These are phyloP conservation scores for Sterrhoptilus dennistouni DNA, from an alignment of 2,113 vertebrate genomes.

Conservation along the genomic window DNA sequence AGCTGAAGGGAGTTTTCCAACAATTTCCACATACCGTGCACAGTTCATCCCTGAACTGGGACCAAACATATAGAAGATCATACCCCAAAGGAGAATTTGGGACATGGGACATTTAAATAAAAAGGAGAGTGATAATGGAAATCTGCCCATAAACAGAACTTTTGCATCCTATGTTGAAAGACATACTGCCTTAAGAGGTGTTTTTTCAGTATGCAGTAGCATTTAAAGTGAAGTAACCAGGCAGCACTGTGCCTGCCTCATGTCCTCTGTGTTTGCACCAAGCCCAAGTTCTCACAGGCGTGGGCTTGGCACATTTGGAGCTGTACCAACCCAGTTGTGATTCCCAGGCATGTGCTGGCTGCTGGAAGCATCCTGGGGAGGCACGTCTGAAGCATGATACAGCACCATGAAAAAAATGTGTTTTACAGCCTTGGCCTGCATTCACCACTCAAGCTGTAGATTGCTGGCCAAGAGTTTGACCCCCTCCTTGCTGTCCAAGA, in stretches of 20 bases:
- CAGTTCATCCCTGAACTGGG: not conserved
- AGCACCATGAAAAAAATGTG: not conserved
- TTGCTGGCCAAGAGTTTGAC: not conserved
- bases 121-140: not conserved
- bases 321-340: not conserved
- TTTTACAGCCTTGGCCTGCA: not conserved
- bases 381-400: fast-evolving
- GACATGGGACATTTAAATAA: not conserved
- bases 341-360: not conserved
- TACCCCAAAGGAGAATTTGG: not conserved
- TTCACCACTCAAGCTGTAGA: not conserved
- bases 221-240: not conserved
- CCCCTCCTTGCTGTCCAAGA: not conserved
- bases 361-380: not conserved
- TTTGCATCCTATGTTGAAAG: not conserved
- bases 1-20: not conserved
- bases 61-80: not conserved
- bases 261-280: fast-evolving
- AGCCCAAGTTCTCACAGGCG: fast-evolving
- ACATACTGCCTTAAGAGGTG: not conserved
- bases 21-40: not conserved
- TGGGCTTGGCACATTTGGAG: not conserved
- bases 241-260: not conserved
- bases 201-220: not conserved
- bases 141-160: not conserved